Percentiles rank a stretch among this genome's conserved stretches.
Evolutionary conservation across 2,113 vertebrate species (phyloP).

Genomic region (Oncorhynchus clarkii): DNA sequence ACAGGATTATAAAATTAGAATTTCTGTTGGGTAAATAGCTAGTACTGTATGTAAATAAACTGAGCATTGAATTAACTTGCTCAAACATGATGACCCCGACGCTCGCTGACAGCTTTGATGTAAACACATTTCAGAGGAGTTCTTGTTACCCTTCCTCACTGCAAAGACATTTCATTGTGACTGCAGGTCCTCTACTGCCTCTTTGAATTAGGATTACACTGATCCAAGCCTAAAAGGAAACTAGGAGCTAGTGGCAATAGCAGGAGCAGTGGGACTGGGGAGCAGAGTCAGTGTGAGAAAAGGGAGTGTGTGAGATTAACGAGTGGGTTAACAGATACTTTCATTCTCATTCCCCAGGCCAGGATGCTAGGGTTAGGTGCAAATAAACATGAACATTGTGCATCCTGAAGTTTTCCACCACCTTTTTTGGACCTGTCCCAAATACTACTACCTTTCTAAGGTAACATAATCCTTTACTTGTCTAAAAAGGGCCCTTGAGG

Average conservation of each 20-base stretch:
- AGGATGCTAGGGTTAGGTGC: slow-evolving; percentile 15
- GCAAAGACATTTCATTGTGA: not conserved
- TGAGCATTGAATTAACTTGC: not conserved
- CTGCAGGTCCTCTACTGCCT: slow-evolving; percentile 15
- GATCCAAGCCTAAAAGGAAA: not conserved
- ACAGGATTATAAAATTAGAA: too few species aligned
- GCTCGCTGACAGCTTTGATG: slow-evolving; percentile 1
- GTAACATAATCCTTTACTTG: slow-evolving; percentile 28
- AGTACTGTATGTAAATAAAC: not conserved
- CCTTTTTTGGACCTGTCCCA: slow-evolving; percentile 37
- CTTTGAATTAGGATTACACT: slow-evolving; percentile 6
- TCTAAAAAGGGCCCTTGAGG: slow-evolving; percentile 2
- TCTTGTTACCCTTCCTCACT: not conserved
- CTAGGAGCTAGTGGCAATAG: not conserved
- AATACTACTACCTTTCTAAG: slow-evolving; percentile 28
- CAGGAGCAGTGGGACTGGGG: not conserved
- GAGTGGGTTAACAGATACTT: slow-evolving; percentile 24
- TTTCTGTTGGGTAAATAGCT: not conserved
- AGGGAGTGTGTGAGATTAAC: slow-evolving; percentile 33
- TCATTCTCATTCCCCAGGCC: slow-evolving; percentile 14
- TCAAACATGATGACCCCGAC: not conserved
- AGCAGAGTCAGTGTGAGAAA: not conserved
- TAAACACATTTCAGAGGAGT: not conserved
- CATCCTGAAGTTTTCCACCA: slow-evolving; percentile 6
- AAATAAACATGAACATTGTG: slow-evolving; percentile 23